Evolutionary conservation across 2,888 invertebrate species (phyloP).

Genomic region (Scaptomyza cyrtandrae): DNA sequence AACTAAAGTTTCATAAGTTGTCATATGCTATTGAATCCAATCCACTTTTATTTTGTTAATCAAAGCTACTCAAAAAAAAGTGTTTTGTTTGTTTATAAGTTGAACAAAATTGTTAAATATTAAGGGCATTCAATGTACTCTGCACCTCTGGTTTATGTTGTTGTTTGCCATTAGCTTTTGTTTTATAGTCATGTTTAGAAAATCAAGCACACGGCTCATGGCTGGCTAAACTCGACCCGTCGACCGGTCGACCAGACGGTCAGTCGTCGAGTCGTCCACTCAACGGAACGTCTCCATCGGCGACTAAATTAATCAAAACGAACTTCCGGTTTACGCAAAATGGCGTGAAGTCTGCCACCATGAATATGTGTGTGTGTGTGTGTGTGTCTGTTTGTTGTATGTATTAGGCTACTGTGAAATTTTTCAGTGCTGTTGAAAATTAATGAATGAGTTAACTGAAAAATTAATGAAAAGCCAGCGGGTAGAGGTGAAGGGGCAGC

Average conservation of each 20-base stretch:
- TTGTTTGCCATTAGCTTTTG: slow-evolving; percentile 40
- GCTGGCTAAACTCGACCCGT: slow-evolving; percentile 19
- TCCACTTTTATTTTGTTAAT: too few species aligned
- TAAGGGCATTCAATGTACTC: slow-evolving; percentile 32
- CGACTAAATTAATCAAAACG: slow-evolving; percentile 81
- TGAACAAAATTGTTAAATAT: neutral
- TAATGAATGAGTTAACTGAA: slow-evolving; percentile 81
- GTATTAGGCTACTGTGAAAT: slow-evolving; percentile 59
- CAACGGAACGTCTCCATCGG: slow-evolving; percentile 71
- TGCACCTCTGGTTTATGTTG: slow-evolving; percentile 15
- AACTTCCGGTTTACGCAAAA: slow-evolving; percentile 81
- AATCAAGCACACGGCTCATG: slow-evolving; percentile 37
- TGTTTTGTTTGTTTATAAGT: neutral
- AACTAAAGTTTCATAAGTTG: too few species aligned
- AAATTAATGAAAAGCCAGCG: slow-evolving; percentile 76
- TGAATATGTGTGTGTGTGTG: slow-evolving; percentile 15
- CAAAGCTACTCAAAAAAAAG: neutral
- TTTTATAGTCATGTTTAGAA: slow-evolving; percentile 65
- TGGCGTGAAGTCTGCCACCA: slow-evolving; percentile 74
- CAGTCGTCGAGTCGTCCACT: slow-evolving; percentile 29
- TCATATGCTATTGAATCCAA: too few species aligned
- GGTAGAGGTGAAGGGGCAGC: slow-evolving; percentile 26
- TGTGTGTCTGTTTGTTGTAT: slow-evolving; percentile 22
- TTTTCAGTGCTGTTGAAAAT: slow-evolving; percentile 66
- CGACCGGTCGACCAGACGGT: neutral